Conservation (phyloP, 2,113 vertebrate genomes). For the Sceloporus tristichus region DNA sequence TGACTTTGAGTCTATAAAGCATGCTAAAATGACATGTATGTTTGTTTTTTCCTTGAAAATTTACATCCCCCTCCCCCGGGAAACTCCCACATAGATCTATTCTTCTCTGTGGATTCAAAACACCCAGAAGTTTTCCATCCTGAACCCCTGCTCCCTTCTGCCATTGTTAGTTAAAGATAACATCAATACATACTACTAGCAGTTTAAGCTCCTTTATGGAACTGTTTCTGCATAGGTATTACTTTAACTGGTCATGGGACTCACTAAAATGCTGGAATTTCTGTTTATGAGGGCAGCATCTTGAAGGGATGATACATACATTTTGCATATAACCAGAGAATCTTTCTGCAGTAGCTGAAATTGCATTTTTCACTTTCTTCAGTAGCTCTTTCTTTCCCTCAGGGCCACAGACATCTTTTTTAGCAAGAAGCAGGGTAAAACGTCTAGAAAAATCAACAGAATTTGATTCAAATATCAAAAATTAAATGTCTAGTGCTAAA, state of each 20-base stretch:
- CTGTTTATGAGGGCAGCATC: neutral
- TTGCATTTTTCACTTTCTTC: constrained; percentile 96
- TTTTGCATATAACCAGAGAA: constrained; percentile 99
- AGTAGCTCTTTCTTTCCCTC: constrained; percentile 96
- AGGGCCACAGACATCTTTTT: constrained; percentile 93
- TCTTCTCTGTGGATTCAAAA: too few species aligned
- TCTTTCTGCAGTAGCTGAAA: constrained; percentile 96
- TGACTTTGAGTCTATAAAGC: too few species aligned
- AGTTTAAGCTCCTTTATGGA: neutral
- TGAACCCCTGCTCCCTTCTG: neutral
- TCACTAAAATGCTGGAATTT: neutral
- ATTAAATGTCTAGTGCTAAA: neutral
- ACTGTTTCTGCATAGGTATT: neutral
- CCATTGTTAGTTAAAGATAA: too few species aligned
- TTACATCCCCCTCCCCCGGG: too few species aligned
- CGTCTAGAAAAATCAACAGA: constrained; percentile 80
- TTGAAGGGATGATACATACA: constrained; percentile 79
- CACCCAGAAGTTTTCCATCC: too few species aligned
- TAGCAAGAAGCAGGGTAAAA: constrained; percentile 94
- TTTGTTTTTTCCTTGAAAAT: too few species aligned
- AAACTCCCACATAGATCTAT: too few species aligned
- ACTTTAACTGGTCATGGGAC: neutral
- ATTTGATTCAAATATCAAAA: constrained; percentile 5
- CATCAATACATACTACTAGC: neutral
- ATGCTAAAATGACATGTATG: too few species aligned